These are phyloP conservation scores for Strix occidentalis DNA, from an alignment of 2,797 vertebrate species.

Conservation along the genomic window DNA sequence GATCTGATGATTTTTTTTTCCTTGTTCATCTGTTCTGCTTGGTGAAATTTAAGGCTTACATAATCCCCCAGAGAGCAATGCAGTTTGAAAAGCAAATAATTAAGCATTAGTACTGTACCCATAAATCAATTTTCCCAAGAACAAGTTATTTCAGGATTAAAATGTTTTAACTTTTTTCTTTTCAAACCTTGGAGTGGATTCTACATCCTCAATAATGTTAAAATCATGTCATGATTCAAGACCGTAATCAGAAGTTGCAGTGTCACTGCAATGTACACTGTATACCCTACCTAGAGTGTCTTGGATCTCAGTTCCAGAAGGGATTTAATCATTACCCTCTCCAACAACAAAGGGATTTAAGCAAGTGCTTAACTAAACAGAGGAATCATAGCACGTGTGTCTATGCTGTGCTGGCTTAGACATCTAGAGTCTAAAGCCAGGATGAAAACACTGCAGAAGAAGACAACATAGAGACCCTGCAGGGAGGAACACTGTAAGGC, in stretches of 20 bases:
- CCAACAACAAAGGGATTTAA: conserved; percentile 7
- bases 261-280: background rate
- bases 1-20: background rate
- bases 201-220: background rate
- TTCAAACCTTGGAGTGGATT: background rate
- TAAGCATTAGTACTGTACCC: conserved; percentile 1
- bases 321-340: background rate
- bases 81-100: conserved; percentile 49
- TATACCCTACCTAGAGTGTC: background rate
- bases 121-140: background rate
- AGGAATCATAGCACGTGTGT: background rate
- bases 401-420: background rate
- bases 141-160: background rate
- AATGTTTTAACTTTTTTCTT: background rate
- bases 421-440: background rate
- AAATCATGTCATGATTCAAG: background rate
- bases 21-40: conserved; percentile 14
- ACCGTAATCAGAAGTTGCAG: background rate
- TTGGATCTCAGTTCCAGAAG: background rate
- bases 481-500: background rate
- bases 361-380: background rate
- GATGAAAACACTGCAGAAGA: background rate
- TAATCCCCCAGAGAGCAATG: background rate
- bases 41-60: conserved; percentile 9
- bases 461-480: background rate